These are phyloP conservation scores for Drosophila pseudotakahashii DNA, from an alignment of 2,888 invertebrate genomes.

Conservation along the genomic window DNA sequence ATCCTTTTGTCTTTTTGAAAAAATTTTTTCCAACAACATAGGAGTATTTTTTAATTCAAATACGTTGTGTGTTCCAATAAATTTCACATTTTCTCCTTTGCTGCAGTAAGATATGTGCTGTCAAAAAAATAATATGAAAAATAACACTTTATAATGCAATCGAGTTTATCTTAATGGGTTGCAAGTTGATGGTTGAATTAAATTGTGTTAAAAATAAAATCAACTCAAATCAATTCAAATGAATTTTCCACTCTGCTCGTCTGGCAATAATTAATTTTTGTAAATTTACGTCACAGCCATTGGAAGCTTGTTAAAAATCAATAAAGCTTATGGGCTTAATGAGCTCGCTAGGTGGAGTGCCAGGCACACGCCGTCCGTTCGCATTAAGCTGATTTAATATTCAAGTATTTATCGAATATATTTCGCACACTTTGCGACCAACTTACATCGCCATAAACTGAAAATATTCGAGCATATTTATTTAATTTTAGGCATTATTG, in stretches of 20 bases:
- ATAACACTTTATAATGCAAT: slow-evolving; percentile 7
- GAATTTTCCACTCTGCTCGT: slow-evolving; percentile 27
- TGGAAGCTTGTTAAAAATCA: slow-evolving; percentile 56
- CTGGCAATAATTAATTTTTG: slow-evolving; percentile 49
- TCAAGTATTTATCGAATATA: slow-evolving; percentile 39
- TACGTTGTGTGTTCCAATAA: too few species aligned
- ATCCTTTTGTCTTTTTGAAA: too few species aligned
- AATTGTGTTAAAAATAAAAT: slow-evolving; percentile 32
- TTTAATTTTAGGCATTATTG: slow-evolving; percentile 31
- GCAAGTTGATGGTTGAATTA: slow-evolving; percentile 12
- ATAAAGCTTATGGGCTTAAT: slow-evolving; percentile 59
- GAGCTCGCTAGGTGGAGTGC: slow-evolving; percentile 32
- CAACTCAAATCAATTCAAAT: slow-evolving; percentile 47
- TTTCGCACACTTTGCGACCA: slow-evolving; percentile 18
- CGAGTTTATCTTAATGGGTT: slow-evolving; percentile 14
- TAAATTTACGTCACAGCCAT: slow-evolving; percentile 35
- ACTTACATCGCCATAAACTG: slow-evolving; percentile 32
- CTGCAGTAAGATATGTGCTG: not conserved
- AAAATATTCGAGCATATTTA: slow-evolving; percentile 30
- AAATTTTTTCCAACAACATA: too few species aligned
- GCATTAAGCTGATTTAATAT: slow-evolving; percentile 50
- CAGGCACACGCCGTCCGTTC: not conserved
- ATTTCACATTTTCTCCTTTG: too few species aligned
- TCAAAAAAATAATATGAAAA: not conserved
- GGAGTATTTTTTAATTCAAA: too few species aligned